Evolutionary conservation across 2,888 invertebrate species (phyloP), one percentile per base, ranked within the genome.

Genomic region (Colostygia pectinataria): DNA sequence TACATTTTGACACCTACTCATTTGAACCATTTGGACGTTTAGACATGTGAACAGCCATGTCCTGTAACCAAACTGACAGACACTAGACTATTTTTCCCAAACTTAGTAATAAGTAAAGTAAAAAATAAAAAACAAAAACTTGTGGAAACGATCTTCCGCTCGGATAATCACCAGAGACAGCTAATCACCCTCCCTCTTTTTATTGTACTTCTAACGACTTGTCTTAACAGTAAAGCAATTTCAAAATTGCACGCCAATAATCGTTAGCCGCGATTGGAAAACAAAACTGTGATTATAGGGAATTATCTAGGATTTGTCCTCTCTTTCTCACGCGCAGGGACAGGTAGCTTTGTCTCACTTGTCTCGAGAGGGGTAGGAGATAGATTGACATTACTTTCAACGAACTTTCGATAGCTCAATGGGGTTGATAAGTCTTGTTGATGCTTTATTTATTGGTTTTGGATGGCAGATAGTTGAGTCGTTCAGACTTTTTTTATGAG

Each of bases 241-340:
- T 81, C 79, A 87, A 85, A 89, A 87, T 83, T 77, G 83, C 81
- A 71, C 76, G 91, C 91, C 92, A 92, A 92, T 92, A 92, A 92
- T 91, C 92, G 92, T 92, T 91, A 91, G 85, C 83, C 89, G 84
- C 91, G 92, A 91, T 91, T 92, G 91, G 92, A 92, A 92, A 92
- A 92, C 92, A 92, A 92, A 92, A 92, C 91, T 92, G 92, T 91
- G 92, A 92, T 92, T 92, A 92, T 91, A 82, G 73, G 87, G 85
- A 74, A 87, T 87, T 87, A 89, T 84, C 82, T 80, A 63, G 61
- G 57, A 61, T 67, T 56, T 61, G 53, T 65, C 52, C 48, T 84
- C 83, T 60, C 74, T 67, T 66, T 86, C 71, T 52, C 36, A 52
- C 77, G 45, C 50, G 57, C 55, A 51, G 56, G 49, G 42, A 49